These are phyloP conservation scores for Epinotia nisella DNA, from an alignment of 2,888 invertebrate species.

Conservation along the genomic window DNA sequence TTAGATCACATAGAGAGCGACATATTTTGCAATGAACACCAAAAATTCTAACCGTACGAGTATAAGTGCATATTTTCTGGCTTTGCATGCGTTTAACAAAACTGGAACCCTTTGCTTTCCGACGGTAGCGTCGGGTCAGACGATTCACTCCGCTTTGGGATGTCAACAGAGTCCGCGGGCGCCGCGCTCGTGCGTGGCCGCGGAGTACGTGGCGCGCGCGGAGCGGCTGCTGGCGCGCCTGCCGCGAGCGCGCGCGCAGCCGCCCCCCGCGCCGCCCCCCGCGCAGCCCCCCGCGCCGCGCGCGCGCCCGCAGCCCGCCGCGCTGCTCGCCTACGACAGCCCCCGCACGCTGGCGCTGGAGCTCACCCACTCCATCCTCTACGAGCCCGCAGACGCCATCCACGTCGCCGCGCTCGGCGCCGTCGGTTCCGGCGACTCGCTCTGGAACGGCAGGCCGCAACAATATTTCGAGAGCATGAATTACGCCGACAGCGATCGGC, in stretches of 20 bases:
- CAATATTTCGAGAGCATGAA: slow-evolving; percentile 88
- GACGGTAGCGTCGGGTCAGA: slow-evolving; percentile 7
- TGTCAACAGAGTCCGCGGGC: slow-evolving; percentile 50
- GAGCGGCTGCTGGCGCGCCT: slow-evolving; percentile 62
- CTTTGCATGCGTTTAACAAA: slow-evolving; percentile 38
- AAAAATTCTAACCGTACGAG: background rate
- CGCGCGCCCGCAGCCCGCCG: slow-evolving; percentile 53
- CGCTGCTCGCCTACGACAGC: slow-evolving; percentile 63
- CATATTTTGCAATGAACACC: slow-evolving; percentile 21
- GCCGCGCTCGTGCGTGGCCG: slow-evolving; percentile 50
- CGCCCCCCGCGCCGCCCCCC: slow-evolving; percentile 50
- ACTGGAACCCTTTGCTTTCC: slow-evolving; percentile 28
- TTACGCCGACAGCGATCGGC: slow-evolving; percentile 68
- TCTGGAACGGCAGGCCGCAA: slow-evolving; percentile 83
- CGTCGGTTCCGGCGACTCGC: slow-evolving; percentile 74
- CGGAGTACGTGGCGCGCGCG: slow-evolving; percentile 74
- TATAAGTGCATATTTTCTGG: slow-evolving; percentile 7
- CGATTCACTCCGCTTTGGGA: slow-evolving; percentile 35
- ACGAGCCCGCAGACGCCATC: slow-evolving; percentile 72
- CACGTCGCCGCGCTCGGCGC: slow-evolving; percentile 57
- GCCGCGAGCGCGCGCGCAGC: slow-evolving; percentile 47
- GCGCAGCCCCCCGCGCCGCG: slow-evolving; percentile 52
- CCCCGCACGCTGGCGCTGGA: slow-evolving; percentile 70
- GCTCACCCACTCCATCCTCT: slow-evolving; percentile 64
- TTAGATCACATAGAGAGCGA: slow-evolving; percentile 11